Evolutionary conservation across 30 jellyfish, hydroid and myxozoan genomes (phyloP), one percentile per base, ranked within the genome.

Genomic region (Turritopsis dohrnii): DNA sequence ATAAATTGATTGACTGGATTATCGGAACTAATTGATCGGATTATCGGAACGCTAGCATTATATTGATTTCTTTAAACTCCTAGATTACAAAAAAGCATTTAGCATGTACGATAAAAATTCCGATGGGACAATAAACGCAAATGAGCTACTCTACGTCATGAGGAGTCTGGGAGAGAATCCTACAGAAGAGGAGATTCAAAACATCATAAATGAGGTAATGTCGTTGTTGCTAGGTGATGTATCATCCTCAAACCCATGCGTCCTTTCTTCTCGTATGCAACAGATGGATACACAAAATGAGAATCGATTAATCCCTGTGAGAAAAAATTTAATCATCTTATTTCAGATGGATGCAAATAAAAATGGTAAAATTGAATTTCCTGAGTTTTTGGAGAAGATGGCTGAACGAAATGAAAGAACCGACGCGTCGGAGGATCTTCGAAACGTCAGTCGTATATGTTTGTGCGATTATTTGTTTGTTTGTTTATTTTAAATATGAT

Each of bases 101-200:
- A 41, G 54, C 26, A 21, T 74, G 52, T 74, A 74, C 21, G 83
- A 74, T 30, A 26, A 29, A 30, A 74, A 74, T 29, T 74, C 83
- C 26, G 41, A 74, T 74, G 83, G 83, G 9, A 74, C 83, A n/a
- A 74, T 74, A 20, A 74, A 1, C 83, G 65, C 53, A 30, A 74
- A 74, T 23, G 65, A 74, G 65, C 8, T 74, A 30, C 21, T 74
- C 16, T 24, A 22, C 53, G 83, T 74, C 18, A 24, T 74, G 83
- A 74, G 83, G 24, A 74, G 83, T 29, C 21, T 74, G 60, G 83
- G 83, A 74, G 65, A 74, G 60, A 74, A 74, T 74, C 83, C 83
- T 0, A 74, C 83, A n/a, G 83, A 74, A 74, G 65, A 74, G 24
- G 83, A 74, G 24, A 29, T 74, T 18, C 83, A 74, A 27, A 21